Evolutionary conservation across 2,113 vertebrate genomes (phyloP).

Genomic region (human (Homo sapiens)): GRCh38 chr12:26855001-26855500

Average conservation of each 20-base stretch:
- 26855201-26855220: not conserved
- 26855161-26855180: not conserved
- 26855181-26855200: not conserved
- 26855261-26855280: not conserved
- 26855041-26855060: too few relatives aligned
- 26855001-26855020: too few relatives aligned
- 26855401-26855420: not conserved
- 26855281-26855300: fast-evolving
- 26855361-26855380: not conserved
- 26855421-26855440: not conserved
- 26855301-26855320: not conserved
- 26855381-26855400: not conserved
- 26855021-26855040: too few relatives aligned
- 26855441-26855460: not conserved
- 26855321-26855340: not conserved
- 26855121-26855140: too few relatives aligned
- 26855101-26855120: too few relatives aligned
- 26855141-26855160: too few relatives aligned
- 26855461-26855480: not conserved
- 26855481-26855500: not conserved
- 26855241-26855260: not conserved
- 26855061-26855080: too few relatives aligned
- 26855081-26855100: too few relatives aligned
- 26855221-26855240: not conserved
- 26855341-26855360: not conserved